Percentiles rank a stretch among this genome's conserved stretches.
Conservation (phyloP, 2,888 invertebrate species). For the Rapana venosa region DNA sequence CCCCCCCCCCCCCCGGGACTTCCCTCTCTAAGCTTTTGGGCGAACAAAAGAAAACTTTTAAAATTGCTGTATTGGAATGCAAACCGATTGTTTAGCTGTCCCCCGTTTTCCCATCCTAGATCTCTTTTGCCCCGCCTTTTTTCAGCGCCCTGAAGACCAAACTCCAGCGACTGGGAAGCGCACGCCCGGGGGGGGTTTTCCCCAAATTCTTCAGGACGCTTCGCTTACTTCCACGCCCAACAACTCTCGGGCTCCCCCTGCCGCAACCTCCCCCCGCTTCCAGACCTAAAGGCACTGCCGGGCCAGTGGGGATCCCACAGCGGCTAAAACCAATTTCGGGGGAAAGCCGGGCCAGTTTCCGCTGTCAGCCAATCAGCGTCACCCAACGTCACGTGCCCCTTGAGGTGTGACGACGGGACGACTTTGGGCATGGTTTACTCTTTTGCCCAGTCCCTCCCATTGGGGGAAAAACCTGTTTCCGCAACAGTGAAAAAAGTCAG, state of each 20-base stretch:
- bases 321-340: constrained; percentile 57
- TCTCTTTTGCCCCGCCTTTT: neutral
- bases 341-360: constrained; percentile 62
- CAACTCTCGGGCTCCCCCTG: constrained; percentile 57
- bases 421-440: constrained; percentile 60
- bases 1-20: too few relatives aligned
- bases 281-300: constrained; percentile 65
- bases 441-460: constrained; percentile 62
- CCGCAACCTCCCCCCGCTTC: constrained; percentile 60
- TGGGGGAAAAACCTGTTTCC: constrained; percentile 61
- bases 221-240: constrained; percentile 65
- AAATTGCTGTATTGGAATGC: too few relatives aligned
- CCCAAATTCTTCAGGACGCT: constrained; percentile 55
- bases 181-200: constrained; percentile 60
- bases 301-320: constrained; percentile 66
- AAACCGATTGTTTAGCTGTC: neutral
- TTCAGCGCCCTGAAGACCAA: constrained; percentile 18
- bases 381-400: constrained; percentile 53
- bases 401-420: constrained; percentile 64
- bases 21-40: too few relatives aligned
- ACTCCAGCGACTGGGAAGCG: constrained; percentile 53
- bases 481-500: neutral
- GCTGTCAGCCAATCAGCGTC: constrained; percentile 63
- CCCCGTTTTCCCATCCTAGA: neutral
- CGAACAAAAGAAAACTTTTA: too few relatives aligned